Conservation (phyloP, 2,113 vertebrate species). For the Geococcyx californianus region DNA sequence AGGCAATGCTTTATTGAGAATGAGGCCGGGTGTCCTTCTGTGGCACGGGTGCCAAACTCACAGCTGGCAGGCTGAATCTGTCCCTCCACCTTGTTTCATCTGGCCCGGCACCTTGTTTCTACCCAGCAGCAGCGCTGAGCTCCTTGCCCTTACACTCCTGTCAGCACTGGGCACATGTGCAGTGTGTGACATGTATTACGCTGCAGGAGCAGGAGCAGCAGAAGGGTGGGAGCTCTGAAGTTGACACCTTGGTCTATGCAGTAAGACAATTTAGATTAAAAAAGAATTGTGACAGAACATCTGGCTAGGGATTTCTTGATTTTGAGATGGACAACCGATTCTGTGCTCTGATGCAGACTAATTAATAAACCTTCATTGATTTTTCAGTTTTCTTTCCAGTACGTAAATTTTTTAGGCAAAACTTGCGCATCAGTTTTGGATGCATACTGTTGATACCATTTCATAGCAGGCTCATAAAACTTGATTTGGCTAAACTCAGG, state of each 20-base stretch:
- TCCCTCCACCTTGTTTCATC: too few species aligned
- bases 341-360: neutral
- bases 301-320: neutral
- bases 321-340: neutral
- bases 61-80: too few species aligned
- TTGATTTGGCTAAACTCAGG: neutral
- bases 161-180: too few species aligned
- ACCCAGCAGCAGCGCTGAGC: too few species aligned
- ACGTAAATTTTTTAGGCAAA: neutral
- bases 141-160: too few species aligned
- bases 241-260: too few species aligned
- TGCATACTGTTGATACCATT: neutral
- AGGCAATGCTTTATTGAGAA: neutral
- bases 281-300: neutral
- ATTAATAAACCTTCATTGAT: neutral
- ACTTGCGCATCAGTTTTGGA: accelerated
- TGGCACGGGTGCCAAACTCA: too few species aligned
- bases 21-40: too few species aligned
- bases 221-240: too few species aligned
- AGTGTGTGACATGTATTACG: too few species aligned
- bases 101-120: too few species aligned
- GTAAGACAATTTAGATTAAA: neutral
- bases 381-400: neutral
- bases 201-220: too few species aligned
- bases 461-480: neutral